Evolutionary conservation across 1,140 invertebrate genomes (phyloP).

Genomic region (Mamestra configurata): DNA sequence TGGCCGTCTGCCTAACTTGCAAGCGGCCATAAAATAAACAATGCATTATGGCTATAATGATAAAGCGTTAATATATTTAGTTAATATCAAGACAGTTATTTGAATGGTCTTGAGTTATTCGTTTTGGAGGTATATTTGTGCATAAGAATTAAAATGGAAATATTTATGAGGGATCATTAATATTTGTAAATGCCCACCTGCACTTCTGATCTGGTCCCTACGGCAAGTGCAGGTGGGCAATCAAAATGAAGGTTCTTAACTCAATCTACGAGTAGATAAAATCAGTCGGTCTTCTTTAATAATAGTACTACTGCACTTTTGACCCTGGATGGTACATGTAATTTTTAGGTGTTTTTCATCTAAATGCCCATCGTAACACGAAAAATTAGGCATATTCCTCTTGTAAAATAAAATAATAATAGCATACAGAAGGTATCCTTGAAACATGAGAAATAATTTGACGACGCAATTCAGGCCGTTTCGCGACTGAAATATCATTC

Average conservation of each 20-base stretch:
- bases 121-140: background rate
- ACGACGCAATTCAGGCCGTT: background rate
- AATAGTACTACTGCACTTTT: no score
- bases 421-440: background rate
- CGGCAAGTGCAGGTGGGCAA: no score
- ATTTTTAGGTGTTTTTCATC: no score
- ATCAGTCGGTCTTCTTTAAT: no score
- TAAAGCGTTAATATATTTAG: background rate
- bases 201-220: no score
- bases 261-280: no score
- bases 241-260: no score
- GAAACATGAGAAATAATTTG: conserved; percentile 1
- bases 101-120: background rate
- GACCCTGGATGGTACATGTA: no score
- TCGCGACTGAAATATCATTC: conserved; percentile 19
- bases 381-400: background rate
- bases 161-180: no score
- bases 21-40: conserved; percentile 7
- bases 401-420: background rate
- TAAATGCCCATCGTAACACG: no score
- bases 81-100: background rate
- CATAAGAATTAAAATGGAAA: no score
- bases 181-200: no score
- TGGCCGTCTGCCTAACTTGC: conserved; percentile 43
- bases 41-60: conserved; percentile 14